A percentile compares a stretch with the other conserved stretches of the same genome.
Evolutionary conservation across 1,140 invertebrate species (phyloP).

Genomic region (Penaeus japonicus): DNA sequence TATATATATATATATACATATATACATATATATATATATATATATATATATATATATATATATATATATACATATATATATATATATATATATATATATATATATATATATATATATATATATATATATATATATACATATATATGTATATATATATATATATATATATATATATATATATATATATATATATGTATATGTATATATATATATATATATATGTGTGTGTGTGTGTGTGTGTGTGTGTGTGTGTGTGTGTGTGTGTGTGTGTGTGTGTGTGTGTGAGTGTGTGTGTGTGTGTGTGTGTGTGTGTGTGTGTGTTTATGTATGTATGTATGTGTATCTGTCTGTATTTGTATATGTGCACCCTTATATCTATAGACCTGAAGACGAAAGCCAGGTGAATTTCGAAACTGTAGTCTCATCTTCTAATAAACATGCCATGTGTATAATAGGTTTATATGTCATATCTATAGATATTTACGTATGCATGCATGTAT

Average conservation of each 20-base stretch:
- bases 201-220: background rate
- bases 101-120: conserved; percentile 25
- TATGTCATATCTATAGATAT: no score
- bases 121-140: conserved; percentile 20
- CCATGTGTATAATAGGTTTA: no score
- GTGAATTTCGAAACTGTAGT: no score
- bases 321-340: background rate
- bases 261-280: background rate
- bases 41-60: background rate
- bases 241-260: background rate
- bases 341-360: background rate
- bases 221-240: background rate
- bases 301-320: background rate
- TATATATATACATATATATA: conserved; percentile 1
- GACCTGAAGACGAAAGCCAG: no score
- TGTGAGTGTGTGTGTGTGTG: background rate
- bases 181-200: background rate
- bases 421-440: no score
- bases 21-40: background rate
- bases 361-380: background rate
- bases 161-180: background rate
- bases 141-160: conserved; percentile 12
- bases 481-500: no score
- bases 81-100: conserved; percentile 34
- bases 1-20: background rate